Evolutionary conservation across 2,797 vertebrate species (phyloP).

Genomic region (Sebastes hopkinsi): DNA sequence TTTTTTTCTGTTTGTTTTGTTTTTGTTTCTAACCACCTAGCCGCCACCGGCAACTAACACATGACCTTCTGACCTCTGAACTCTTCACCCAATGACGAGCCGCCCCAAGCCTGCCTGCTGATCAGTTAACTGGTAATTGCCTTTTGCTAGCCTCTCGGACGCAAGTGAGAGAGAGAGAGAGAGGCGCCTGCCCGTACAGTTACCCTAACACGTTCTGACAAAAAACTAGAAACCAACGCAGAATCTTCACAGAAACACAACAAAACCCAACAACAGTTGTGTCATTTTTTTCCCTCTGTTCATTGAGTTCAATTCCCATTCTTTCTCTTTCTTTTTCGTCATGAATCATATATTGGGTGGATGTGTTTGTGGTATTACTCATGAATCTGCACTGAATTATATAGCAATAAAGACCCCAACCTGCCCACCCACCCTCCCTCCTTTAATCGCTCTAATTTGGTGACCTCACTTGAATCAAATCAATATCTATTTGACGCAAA

Average conservation of each 20-base stretch:
- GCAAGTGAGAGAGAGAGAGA: slow-evolving; percentile 85
- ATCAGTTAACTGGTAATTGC: slow-evolving; percentile 99
- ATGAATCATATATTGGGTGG: slow-evolving; percentile 88
- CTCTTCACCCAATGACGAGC: slow-evolving; percentile 99
- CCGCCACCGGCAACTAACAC: slow-evolving; percentile 99
- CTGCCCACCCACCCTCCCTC: slow-evolving; percentile 65
- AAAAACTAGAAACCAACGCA: slow-evolving; percentile 72
- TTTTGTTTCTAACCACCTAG: slow-evolving; percentile 99
- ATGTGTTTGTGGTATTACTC: slow-evolving; percentile 86
- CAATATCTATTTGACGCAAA: slow-evolving; percentile 53
- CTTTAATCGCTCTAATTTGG: slow-evolving; percentile 74
- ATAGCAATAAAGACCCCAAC: slow-evolving; percentile 94
- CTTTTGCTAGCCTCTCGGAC: slow-evolving; percentile 99
- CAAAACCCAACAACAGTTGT: slow-evolving; percentile 81
- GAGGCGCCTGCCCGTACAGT: slow-evolving; percentile 92
- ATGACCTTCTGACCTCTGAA: slow-evolving; percentile 99
- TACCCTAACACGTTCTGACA: slow-evolving; percentile 89
- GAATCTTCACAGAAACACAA: slow-evolving; percentile 82
- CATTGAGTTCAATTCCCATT: slow-evolving; percentile 80
- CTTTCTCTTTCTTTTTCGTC: slow-evolving; percentile 83
- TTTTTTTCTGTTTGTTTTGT: slow-evolving; percentile 94
- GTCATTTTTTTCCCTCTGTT: slow-evolving; percentile 83
- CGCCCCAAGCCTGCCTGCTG: slow-evolving; percentile 99
- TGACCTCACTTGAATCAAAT: slow-evolving; percentile 63
- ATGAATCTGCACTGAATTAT: slow-evolving; percentile 99